Conservation (phyloP, 2,113 vertebrate genomes). For the Hirundichthys speculiger region DNA sequence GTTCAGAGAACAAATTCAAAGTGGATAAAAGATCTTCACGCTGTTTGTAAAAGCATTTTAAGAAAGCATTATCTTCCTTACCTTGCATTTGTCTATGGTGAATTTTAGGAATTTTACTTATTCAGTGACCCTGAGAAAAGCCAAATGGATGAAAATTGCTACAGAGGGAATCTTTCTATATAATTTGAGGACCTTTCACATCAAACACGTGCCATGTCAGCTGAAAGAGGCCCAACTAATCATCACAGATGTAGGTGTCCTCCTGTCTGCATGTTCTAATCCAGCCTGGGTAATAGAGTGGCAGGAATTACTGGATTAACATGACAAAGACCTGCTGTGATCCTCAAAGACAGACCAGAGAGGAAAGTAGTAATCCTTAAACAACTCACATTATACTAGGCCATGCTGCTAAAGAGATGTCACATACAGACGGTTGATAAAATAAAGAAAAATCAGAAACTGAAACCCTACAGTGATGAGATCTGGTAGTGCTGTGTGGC, state of each 20-base stretch:
- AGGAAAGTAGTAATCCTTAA: conserved; percentile 56
- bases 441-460: background rate
- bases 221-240: conserved; percentile 60
- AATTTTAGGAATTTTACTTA: background rate
- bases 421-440: conserved; percentile 2
- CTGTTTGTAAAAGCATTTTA: background rate
- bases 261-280: conserved; percentile 46
- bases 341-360: conserved; percentile 57
- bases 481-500: no score
- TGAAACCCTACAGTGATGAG: no score
- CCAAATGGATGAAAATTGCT: background rate
- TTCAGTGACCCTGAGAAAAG: background rate
- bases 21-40: background rate
- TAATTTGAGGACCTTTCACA: conserved; percentile 29
- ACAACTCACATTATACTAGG: conserved; percentile 32
- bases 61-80: background rate
- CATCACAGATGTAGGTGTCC: conserved; percentile 54
- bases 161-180: background rate
- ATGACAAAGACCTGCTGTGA: conserved; percentile 62
- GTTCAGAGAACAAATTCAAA: background rate
- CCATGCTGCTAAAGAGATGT: conserved; percentile 16
- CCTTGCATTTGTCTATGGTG: background rate
- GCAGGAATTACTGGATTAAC: conserved; percentile 66
- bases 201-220: conserved; percentile 55
- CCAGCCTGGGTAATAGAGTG: conserved; percentile 52